Percentiles rank a stretch among this genome's conserved stretches.
Conservation (phyloP, 2,888 invertebrate genomes). For the Desoria tigrina region DNA sequence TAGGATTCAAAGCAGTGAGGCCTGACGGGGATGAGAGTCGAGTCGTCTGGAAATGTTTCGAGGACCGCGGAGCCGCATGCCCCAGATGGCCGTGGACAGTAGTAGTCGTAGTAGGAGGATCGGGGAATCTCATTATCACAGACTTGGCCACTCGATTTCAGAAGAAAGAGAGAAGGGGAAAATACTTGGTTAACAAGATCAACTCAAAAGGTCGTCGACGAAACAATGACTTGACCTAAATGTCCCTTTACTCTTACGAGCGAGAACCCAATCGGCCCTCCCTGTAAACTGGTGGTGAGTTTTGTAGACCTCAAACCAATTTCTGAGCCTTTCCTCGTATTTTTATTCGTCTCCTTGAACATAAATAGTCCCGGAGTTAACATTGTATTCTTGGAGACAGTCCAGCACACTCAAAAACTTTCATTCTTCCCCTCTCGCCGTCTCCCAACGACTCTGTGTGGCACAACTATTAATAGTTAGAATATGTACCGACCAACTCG, state of each 20-base stretch:
- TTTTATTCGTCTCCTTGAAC: background rate
- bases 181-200: conserved; percentile 1
- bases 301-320: background rate
- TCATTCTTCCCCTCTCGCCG: background rate
- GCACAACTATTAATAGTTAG: conserved; percentile 4
- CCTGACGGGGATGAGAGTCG: conserved; percentile 9
- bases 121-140: conserved; percentile 6
- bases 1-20: background rate
- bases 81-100: conserved; percentile 14
- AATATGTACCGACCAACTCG: background rate
- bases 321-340: background rate
- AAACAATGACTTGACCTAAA: conserved; percentile 7
- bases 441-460: background rate
- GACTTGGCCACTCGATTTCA: background rate
- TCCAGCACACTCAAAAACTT: conserved; percentile 10
- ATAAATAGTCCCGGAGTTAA: conserved; percentile 2
- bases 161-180: too few relatives aligned
- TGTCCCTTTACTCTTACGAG: background rate
- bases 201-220: background rate
- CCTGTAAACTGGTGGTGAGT: background rate
- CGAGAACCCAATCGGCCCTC: background rate
- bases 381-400: conserved; percentile 9
- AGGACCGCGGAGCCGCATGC: background rate
- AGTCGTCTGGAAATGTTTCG: background rate
- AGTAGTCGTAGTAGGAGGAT: too few relatives aligned